Evolutionary conservation across 2,797 vertebrate species (phyloP), one percentile per base, ranked within the genome.

Genomic region (Chromis chromis): DNA sequence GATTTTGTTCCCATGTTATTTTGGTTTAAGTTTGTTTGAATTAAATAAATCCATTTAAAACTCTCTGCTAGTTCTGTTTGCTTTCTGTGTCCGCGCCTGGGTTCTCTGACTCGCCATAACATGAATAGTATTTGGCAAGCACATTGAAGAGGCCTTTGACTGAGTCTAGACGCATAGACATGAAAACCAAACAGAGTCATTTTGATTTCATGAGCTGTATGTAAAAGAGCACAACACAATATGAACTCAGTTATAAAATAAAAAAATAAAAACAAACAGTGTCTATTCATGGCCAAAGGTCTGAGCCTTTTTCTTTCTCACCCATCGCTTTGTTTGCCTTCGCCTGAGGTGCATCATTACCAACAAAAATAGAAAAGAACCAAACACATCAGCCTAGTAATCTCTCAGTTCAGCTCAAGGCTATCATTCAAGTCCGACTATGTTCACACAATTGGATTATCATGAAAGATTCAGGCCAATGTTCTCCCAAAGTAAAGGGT

Each of bases 361-460:
- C 78, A 75, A 76, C 44, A 65, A 46, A n/a, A 46, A 53, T 54
- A 53, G 31, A 65, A 70, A 65, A 78, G 33, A 70, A 60, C 21
- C 28, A 67, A 63, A 64, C 27, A 55, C 42, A 59, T 74, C 42
- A 61, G 33, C 28, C 39, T 71, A 55, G 46, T 54, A 27, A 84
- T 70, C 59, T 54, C 39, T 21, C 25, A 52, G 52, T 59, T 80
- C 42, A 69, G 61, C 81, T 79, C 50, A 27, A 74, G 65, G 81
- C 58, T 31, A 19, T 31, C 25, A 25, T 25, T 77, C n/a, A 65
- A 71, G 55, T 59, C 49, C 40, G n/a, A 72, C 36, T 28, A n/a
- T 16, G 17, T 55, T 50, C 46, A 65, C 48, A 63, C 54, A 46
- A 27, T 3, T 49, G 68, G 75, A 67, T 85, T 64, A 74, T 62